Evolutionary conservation across 2,888 invertebrate species (phyloP).

Genomic region (Heteromyza rotundicornis): DNA sequence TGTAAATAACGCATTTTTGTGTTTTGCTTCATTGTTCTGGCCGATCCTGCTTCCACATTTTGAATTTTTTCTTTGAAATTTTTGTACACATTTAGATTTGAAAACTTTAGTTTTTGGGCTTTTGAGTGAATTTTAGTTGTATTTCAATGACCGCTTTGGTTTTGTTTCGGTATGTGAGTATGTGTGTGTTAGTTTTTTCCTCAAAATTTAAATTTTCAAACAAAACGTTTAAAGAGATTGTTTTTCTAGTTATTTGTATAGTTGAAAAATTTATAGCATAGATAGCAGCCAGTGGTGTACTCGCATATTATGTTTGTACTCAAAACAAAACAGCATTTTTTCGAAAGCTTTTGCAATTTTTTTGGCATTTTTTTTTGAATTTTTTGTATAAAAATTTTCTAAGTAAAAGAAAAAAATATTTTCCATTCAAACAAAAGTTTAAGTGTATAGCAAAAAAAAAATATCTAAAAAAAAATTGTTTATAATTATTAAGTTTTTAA

Average conservation of each 20-base stretch:
- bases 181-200: constrained; percentile 7
- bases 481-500: constrained; percentile 29
- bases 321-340: constrained; percentile 6
- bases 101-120: constrained; percentile 31
- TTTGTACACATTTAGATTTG: constrained; percentile 40
- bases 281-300: constrained; percentile 25
- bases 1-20: constrained; percentile 15
- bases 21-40: constrained; percentile 51
- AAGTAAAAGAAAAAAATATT: constrained; percentile 11
- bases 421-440: constrained; percentile 10
- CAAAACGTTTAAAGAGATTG: constrained; percentile 23
- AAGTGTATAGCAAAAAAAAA: too few relatives aligned
- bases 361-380: constrained; percentile 28
- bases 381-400: constrained; percentile 19
- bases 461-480: background rate
- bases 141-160: constrained; percentile 20
- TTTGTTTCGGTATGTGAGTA: constrained; percentile 25
- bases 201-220: constrained; percentile 27
- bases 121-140: constrained; percentile 36
- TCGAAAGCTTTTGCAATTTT: constrained; percentile 21
- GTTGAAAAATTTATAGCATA: constrained; percentile 12
- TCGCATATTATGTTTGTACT: too few relatives aligned
- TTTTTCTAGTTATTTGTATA: background rate
- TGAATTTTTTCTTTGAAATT: too few relatives aligned
- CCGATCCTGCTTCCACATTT: constrained; percentile 63